These are phyloP conservation scores for Pseudorhiza aurosa DNA, from an alignment of 30 jellyfish, hydroid and myxozoan genomes.

Conservation along the genomic window DNA sequence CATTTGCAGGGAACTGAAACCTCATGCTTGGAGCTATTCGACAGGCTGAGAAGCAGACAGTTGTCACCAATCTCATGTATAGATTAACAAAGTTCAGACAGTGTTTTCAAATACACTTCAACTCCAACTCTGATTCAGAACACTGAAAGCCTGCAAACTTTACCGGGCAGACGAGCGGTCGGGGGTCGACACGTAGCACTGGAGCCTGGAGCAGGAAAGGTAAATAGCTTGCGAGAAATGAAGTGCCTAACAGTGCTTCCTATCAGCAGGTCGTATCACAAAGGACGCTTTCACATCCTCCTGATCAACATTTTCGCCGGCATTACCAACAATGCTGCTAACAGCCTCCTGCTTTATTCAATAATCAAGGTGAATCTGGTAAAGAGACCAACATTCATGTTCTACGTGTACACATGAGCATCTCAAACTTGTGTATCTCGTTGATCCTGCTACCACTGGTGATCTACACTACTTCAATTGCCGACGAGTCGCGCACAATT, in stretches of 20 bases:
- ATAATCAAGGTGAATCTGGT: conserved; percentile 10
- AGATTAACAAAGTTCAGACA: no score
- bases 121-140: no score
- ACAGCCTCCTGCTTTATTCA: neutral
- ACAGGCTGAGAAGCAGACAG: no score
- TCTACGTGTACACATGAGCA: conserved; percentile 16
- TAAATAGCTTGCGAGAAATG: no score
- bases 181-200: no score
- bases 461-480: neutral
- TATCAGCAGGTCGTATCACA: neutral
- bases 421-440: neutral
- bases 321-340: neutral
- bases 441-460: conserved; percentile 12
- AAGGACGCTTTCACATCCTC: neutral
- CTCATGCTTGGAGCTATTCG: no score
- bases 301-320: neutral
- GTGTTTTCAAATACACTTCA: no score
- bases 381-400: conserved; percentile 1
- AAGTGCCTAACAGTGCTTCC: neutral
- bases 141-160: no score
- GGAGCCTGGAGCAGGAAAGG: no score
- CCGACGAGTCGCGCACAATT: neutral
- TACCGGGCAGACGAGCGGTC: no score
- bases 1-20: no score
- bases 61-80: no score